Evolutionary conservation across 2,113 vertebrate genomes (phyloP), one percentile per base, ranked within the genome.

Genomic region (Phaethon lepturus): DNA sequence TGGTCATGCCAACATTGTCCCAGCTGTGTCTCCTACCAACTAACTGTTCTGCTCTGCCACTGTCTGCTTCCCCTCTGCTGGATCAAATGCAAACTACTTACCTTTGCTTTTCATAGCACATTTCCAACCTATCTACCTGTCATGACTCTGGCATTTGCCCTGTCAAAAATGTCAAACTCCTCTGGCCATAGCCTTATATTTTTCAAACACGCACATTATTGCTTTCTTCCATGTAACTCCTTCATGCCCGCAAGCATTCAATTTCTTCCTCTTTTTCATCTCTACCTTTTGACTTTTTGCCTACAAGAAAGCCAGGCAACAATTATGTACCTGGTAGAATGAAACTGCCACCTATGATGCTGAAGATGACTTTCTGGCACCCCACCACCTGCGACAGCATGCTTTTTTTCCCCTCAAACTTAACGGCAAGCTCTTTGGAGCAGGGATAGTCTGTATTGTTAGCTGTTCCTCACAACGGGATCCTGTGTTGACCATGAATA

Each of bases 121-220:
- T 91, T 93, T 82, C 73, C 81, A 85, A 2, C 29, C 17, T 75
- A 45, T 56, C 64, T 93, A 78, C 38, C 56, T 95, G 80, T 78
- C 60, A 47, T 13, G n/a, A 73, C 25, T 91, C 67, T 84, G 50
- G 68, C 56, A 86, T 82, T 79, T 93, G 66, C 77, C 84, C 90
- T 93, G 69, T 93, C 93, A 96, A 82, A 96, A 93, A 79, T 28
- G 53, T 93, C 92, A 82, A 72, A 85, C 4, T 93, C 29, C 44
- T 90, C 73, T 68, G 40, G 53, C 7, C 62, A 42, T 6, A 68
- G 74, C 12, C 49, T 89, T 53, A 9, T 40, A 73, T 75, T 91
- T 95, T 82, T 88, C 52, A 87, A 90, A 82, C 33, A 89, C 40
- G 35, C 44, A 82, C 49, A 69, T 85, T 64, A 93, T 49, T 85